Evolutionary conservation across 2,113 vertebrate genomes (phyloP), one percentile per base, ranked within the genome.

Genomic region (Empidonax alnorum): DNA sequence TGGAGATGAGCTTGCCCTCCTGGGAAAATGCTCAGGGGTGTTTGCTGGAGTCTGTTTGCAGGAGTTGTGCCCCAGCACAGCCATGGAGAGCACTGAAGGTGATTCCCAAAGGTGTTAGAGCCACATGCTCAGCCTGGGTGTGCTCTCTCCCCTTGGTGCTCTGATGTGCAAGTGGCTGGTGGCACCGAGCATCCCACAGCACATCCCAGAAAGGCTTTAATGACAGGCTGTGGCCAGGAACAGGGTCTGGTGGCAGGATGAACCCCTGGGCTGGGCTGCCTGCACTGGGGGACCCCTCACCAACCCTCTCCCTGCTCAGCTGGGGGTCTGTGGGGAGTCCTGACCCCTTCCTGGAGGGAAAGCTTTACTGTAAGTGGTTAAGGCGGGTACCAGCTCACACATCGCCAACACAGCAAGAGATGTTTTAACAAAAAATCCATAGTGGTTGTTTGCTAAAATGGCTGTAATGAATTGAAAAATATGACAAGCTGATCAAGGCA

Each of bases 381-480:
- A 41, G 88, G 77, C 74, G 62, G 68, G 35, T n/a, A 49, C 53
- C 63, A 30, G 82, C 61, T 67, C 19, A 37, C 30, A 47, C 47
- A 1, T 4, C 11, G 3, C 68, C 66, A 52, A 42, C 50, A 15
- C 1, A 9, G 44, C 30, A 84, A 68, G 84, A 78, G 61, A 25
- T 5, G 22, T 31, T 79, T 28, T 47, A 71, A 62, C 69, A 35
- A 17, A 42, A 84, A 77, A 85, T 86, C 96, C 24, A 28, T 50
- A 42, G 21, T 41, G 3, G 39, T 42, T 74, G 42, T 52, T 78
- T 56, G 79, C 77, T 41, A 31, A 78, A 56, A 96, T 8, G 47
- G 80, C 69, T 44, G 87, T 71, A 88, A 94, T 69, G 84, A 88
- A 80, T 87, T 35, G 56, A 62, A 71, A 88, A 80, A 77, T 68